Percentiles rank a stretch among this genome's conserved stretches.
Evolutionary conservation across 2,113 vertebrate genomes (phyloP).

Genomic region (Desmodus rotundus): DNA sequence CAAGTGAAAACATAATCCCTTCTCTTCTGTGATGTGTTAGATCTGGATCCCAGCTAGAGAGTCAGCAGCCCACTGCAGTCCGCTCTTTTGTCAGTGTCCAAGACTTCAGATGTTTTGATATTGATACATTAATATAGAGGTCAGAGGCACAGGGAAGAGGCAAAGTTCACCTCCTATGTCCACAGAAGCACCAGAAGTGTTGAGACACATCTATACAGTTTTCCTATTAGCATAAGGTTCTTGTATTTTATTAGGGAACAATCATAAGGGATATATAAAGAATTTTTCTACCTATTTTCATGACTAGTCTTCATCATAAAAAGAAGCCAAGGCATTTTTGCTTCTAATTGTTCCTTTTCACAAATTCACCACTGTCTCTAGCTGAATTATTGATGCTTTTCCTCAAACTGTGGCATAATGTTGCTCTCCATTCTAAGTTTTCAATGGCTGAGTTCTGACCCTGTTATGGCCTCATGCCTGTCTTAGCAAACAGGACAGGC

Average conservation of each 20-base stretch:
- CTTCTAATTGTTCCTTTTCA: slow-evolving; percentile 3
- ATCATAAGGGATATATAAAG: not conserved
- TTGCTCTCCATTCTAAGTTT: not conserved
- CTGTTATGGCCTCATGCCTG: not conserved
- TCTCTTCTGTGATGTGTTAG: not conserved
- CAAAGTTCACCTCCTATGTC: not conserved
- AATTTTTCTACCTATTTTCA: not conserved
- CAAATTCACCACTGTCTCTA: not conserved
- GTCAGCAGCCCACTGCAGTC: not conserved
- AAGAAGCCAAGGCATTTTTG: not conserved
- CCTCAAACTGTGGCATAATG: not conserved
- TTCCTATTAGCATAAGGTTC: not conserved
- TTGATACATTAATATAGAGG: not conserved
- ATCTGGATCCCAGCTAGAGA: not conserved
- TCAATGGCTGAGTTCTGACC: not conserved
- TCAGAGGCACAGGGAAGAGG: not conserved
- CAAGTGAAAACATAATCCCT: not conserved
- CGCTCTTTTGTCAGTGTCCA: not conserved
- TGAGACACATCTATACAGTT: not conserved
- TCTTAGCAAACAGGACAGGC: not conserved
- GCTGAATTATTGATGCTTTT: not conserved
- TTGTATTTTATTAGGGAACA: not conserved
- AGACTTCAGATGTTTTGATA: not conserved
- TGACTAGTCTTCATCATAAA: not conserved
- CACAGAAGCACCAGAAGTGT: not conserved